A percentile compares a stretch with the other conserved stretches of the same genome.
Conservation (phyloP, 2,113 vertebrate genomes). For the Mohoua ochrocephala region DNA sequence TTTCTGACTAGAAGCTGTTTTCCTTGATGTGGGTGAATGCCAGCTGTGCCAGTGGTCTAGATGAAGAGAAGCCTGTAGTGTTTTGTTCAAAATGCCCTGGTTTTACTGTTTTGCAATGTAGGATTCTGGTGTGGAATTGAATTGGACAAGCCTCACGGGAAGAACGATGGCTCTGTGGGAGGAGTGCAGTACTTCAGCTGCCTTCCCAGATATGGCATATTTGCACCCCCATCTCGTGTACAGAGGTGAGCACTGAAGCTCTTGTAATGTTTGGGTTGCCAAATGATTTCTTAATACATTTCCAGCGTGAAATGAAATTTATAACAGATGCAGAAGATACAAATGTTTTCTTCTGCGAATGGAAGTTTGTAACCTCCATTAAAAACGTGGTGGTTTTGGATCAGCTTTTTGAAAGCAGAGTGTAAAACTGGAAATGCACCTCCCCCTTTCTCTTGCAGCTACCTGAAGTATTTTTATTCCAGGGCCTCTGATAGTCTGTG, state of each 20-base stretch:
- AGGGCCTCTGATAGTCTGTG: background rate
- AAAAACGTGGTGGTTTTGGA: background rate
- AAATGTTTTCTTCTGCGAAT: constrained; percentile 31
- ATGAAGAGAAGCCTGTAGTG: background rate
- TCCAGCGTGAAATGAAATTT: background rate
- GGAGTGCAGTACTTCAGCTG: constrained; percentile 92
- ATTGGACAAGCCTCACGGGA: constrained; percentile 91
- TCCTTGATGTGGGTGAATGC: background rate
- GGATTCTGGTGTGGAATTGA: constrained; percentile 94
- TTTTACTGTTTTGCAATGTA: constrained; percentile 31
- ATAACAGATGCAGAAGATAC: background rate
- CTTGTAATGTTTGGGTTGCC: background rate
- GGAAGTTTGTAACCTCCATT: background rate
- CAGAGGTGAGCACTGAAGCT: constrained; percentile 79
- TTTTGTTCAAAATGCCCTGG: background rate
- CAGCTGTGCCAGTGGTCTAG: background rate
- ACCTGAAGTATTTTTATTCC: background rate
- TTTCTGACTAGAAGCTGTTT: background rate
- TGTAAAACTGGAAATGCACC: background rate
- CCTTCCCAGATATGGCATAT: constrained; percentile 88
- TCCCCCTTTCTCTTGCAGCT: background rate
- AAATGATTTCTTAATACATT: background rate
- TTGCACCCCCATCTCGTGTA: constrained; percentile 91
- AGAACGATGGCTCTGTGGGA: constrained; percentile 92
- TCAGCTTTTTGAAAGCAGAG: background rate